Conservation (phyloP, 2,797 vertebrate genomes). For the Masticophis lateralis region DNA sequence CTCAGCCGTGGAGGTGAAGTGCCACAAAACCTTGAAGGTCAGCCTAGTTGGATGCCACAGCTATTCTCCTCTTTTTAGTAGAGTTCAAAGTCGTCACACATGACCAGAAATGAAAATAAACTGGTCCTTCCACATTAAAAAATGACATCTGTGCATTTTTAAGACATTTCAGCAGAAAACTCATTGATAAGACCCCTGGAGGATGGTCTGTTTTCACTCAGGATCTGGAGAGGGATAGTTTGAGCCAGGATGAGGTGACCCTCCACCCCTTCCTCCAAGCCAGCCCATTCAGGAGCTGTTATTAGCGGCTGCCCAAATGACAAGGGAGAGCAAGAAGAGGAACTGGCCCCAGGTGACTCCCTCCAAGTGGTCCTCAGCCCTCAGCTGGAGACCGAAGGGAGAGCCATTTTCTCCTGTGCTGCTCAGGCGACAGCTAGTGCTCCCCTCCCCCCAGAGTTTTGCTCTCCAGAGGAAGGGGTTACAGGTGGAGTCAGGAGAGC, state of each 20-base stretch:
- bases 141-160: not conserved
- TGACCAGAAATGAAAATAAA: not conserved
- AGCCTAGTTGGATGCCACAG: fast-evolving
- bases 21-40: not conserved
- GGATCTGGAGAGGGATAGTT: not conserved
- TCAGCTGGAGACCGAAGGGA: not conserved
- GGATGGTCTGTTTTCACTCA: not conserved
- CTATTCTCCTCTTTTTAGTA: not conserved
- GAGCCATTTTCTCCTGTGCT: not conserved
- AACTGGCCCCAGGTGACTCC: not conserved
- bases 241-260: not conserved
- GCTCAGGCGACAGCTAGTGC: not conserved
- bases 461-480: not conserved
- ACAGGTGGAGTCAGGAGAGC: not conserved
- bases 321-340: not conserved
- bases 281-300: not conserved
- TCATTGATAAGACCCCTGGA: not conserved
- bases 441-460: not conserved
- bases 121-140: not conserved
- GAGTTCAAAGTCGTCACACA: not conserved
- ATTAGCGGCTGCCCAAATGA: not conserved
- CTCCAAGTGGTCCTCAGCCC: not conserved
- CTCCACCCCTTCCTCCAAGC: not conserved
- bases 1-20: not conserved
- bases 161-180: not conserved